Conservation (phyloP, 2,797 vertebrate species). For the Acomys russatus region DNA sequence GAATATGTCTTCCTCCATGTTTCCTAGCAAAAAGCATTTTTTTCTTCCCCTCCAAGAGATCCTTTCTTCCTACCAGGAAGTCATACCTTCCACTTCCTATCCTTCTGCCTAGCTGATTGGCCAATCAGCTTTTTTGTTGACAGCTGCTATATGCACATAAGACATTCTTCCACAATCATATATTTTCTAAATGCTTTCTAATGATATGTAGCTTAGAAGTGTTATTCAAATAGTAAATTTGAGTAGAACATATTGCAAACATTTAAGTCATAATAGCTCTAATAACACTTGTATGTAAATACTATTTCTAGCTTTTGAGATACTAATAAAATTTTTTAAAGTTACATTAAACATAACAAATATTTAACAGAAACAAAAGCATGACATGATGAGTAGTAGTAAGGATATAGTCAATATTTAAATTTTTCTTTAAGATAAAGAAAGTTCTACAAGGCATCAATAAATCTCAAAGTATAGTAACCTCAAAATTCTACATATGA, state of each 20-base stretch:
- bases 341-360: constrained; percentile 28
- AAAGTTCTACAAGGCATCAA: constrained; percentile 19
- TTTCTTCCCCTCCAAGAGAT: too few relatives aligned
- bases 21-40: too few relatives aligned
- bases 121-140: too few relatives aligned
- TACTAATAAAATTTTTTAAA: constrained; percentile 29
- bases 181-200: constrained; percentile 72
- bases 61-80: too few relatives aligned
- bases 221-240: constrained; percentile 30
- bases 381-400: constrained; percentile 10
- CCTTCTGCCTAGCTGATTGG: too few relatives aligned
- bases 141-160: too few relatives aligned
- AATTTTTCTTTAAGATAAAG: constrained; percentile 38
- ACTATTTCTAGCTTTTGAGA: constrained; percentile 28
- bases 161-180: too few relatives aligned
- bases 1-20: too few relatives aligned
- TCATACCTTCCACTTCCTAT: too few relatives aligned
- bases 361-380: constrained; percentile 63
- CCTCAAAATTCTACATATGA: constrained; percentile 21
- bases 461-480: neutral
- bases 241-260: constrained; percentile 40
- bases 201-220: constrained; percentile 76
- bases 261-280: constrained; percentile 35
- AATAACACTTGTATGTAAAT: constrained; percentile 19
- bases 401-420: constrained; percentile 39